A percentile compares a stretch with the other conserved stretches of the same genome.
These are phyloP conservation scores for Ophonus ardosiacus DNA, from an alignment of 2,888 invertebrate genomes.

Conservation along the genomic window DNA sequence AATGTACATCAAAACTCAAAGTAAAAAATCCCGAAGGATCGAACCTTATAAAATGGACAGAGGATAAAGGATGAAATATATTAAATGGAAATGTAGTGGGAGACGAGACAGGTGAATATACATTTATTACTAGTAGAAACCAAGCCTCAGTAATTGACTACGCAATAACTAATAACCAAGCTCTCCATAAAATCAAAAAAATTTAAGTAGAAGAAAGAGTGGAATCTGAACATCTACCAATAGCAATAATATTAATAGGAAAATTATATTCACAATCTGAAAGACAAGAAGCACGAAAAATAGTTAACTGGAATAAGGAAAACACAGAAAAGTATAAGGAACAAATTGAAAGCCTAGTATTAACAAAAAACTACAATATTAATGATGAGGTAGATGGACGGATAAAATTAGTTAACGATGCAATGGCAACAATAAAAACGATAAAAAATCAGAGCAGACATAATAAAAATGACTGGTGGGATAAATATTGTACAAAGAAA, in stretches of 20 bases:
- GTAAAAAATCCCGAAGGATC: constrained; percentile 2
- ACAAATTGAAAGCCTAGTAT: neutral
- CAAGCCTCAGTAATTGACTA: neutral
- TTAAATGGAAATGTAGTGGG: neutral
- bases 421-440: neutral
- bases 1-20: constrained; percentile 4
- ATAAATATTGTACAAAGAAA: neutral
- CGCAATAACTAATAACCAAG: neutral
- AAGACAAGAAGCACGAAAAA: neutral
- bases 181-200: neutral
- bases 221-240: neutral
- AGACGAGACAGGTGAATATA: too few species aligned
- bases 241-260: neutral
- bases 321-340: neutral
- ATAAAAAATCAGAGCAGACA: too few species aligned
- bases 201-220: neutral
- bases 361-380: neutral
- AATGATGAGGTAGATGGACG: neutral
- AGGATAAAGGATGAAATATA: constrained; percentile 6
- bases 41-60: neutral
- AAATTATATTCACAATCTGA: neutral
- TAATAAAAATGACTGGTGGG: constrained; percentile 16
- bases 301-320: neutral
- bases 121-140: neutral
- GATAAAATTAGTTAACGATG: neutral